These are phyloP conservation scores for Flexamia atlantica DNA, from an alignment of 2,888 invertebrate species.

Conservation along the genomic window DNA sequence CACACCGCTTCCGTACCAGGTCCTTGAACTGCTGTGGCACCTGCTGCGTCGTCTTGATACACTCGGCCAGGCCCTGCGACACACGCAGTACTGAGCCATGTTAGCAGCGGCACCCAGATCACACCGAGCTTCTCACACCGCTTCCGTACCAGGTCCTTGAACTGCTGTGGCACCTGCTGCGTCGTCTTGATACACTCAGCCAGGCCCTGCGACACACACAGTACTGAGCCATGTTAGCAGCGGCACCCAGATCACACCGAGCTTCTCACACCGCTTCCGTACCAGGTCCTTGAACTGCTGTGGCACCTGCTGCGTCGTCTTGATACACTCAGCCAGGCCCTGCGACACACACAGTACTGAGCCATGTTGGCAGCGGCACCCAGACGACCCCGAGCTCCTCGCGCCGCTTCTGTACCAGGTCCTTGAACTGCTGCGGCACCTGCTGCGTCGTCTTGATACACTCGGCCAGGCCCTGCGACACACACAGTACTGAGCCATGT, in stretches of 20 bases:
- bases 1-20: conserved; percentile 88
- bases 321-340: conserved; percentile 78
- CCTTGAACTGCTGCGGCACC: conserved; percentile 86
- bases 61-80: conserved; percentile 79
- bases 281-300: conserved; percentile 90
- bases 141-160: conserved; percentile 90
- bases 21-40: conserved; percentile 88
- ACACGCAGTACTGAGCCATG: no score
- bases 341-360: no score
- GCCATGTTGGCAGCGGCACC: conserved; percentile 91
- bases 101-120: conserved; percentile 92
- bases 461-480: conserved; percentile 79
- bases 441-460: conserved; percentile 79
- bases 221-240: no score
- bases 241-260: conserved; percentile 94
- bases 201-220: no score
- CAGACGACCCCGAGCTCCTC: conserved; percentile 93
- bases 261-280: conserved; percentile 89
- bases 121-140: conserved; percentile 92
- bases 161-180: conserved; percentile 82
- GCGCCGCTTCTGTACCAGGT: conserved; percentile 89
- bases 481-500: no score
- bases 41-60: conserved; percentile 79
- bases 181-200: conserved; percentile 80
- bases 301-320: conserved; percentile 80